A percentile compares a stretch with the other conserved stretches of the same genome.
These are phyloP conservation scores for Oxyruncus cristatus DNA, from an alignment of 2,113 vertebrate genomes.

Conservation along the genomic window DNA sequence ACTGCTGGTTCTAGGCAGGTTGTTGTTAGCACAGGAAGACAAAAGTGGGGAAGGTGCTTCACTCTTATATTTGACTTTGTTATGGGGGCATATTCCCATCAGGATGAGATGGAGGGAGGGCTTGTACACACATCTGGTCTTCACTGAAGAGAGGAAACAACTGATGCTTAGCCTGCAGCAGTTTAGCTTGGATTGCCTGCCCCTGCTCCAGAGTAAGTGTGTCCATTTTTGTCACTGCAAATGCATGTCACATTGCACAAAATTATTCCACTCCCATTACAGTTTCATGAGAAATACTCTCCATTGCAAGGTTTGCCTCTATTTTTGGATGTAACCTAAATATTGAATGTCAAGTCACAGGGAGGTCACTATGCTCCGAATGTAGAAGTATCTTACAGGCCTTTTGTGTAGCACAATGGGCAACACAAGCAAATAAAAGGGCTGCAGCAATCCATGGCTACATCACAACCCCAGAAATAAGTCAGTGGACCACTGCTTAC, in stretches of 20 bases:
- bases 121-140: background rate
- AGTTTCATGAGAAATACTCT: background rate
- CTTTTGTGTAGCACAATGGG: background rate
- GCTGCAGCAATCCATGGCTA: background rate
- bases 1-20: background rate
- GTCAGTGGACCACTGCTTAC: background rate
- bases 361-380: background rate
- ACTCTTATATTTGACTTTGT: background rate
- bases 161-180: background rate
- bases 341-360: background rate
- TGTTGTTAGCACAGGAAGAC: background rate
- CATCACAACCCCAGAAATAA: background rate
- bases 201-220: background rate
- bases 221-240: background rate
- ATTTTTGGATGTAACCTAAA: conserved; percentile 45
- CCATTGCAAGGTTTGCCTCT: background rate
- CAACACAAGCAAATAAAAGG: background rate
- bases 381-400: background rate
- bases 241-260: background rate
- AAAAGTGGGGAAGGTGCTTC: background rate
- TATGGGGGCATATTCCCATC: background rate
- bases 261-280: background rate
- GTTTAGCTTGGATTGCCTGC: background rate
- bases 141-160: background rate
- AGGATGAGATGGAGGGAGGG: background rate